Conservation (phyloP, 2,113 vertebrate genomes). For the Menidia beryllina region DNA sequence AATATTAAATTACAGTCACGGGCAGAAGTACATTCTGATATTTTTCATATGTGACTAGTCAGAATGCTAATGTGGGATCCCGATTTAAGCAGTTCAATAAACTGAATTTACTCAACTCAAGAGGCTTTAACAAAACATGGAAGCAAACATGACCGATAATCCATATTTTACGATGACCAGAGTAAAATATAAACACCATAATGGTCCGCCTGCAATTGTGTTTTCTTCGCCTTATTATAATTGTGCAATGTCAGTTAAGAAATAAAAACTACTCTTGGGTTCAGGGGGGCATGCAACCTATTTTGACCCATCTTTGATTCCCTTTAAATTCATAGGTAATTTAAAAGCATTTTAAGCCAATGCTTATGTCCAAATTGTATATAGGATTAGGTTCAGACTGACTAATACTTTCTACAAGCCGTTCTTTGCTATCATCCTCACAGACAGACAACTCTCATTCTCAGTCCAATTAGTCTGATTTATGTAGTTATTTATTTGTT, state of each 20-base stretch:
- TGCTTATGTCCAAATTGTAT: neutral
- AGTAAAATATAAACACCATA: slow-evolving; percentile 13
- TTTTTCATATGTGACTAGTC: slow-evolving; percentile 24
- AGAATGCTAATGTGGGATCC: slow-evolving; percentile 33
- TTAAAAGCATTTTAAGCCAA: neutral
- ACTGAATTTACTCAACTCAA: slow-evolving; percentile 35
- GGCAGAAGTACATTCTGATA: slow-evolving; percentile 64
- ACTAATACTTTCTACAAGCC: neutral
- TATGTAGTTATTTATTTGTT: neutral
- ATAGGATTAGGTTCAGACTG: neutral
- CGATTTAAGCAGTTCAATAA: slow-evolving; percentile 37
- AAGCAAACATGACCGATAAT: slow-evolving; percentile 32
- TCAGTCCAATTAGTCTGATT: neutral
- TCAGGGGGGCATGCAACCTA: neutral
- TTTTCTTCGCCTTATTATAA: slow-evolving; percentile 36
- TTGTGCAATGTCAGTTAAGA: slow-evolving; percentile 43
- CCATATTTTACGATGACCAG: slow-evolving; percentile 10
- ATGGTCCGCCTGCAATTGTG: slow-evolving; percentile 30
- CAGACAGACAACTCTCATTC: neutral
- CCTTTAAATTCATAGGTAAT: slow-evolving; percentile 12
- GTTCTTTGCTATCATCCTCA: neutral
- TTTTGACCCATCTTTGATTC: neutral
- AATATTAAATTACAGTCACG: slow-evolving; percentile 69
- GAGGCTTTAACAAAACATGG: slow-evolving; percentile 30
- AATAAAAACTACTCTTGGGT: neutral